Evolutionary conservation across 2,797 vertebrate species (phyloP).

Genomic region (Sarcoramphus papa): DNA sequence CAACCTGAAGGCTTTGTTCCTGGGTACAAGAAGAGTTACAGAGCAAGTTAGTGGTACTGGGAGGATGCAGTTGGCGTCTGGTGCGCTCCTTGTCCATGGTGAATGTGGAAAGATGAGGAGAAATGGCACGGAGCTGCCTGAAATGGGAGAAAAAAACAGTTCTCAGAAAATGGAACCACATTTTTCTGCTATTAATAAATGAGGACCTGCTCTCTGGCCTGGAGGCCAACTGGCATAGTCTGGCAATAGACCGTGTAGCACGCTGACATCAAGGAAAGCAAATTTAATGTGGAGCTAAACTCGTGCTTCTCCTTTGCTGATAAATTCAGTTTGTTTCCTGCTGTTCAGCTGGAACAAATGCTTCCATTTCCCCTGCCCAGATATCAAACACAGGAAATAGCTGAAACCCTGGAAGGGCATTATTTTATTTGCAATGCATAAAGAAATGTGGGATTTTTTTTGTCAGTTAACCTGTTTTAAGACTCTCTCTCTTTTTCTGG

Average conservation of each 20-base stretch:
- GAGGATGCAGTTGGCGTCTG: background rate
- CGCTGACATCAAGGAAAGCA: background rate
- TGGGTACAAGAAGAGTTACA: background rate
- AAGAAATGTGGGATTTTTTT: background rate
- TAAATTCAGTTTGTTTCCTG: constrained; percentile 12
- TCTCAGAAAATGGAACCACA: background rate
- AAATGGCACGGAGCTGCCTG: background rate
- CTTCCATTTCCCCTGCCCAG: background rate
- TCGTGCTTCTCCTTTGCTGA: background rate
- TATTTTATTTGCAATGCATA: background rate
- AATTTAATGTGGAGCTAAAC: background rate
- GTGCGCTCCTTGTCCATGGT: background rate
- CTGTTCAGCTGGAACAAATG: constrained; percentile 36
- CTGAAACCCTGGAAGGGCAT: background rate
- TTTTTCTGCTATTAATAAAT: background rate
- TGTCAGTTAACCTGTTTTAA: background rate
- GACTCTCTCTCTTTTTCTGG: background rate
- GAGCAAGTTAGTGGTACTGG: background rate
- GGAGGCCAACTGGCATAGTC: background rate
- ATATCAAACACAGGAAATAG: background rate
- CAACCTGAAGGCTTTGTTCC: background rate
- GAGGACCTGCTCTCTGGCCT: background rate
- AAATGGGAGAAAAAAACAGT: background rate
- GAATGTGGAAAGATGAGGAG: background rate
- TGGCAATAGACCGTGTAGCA: background rate